Evolutionary conservation across 2,113 vertebrate species (phyloP).

Genomic region (Pygoscelis antarcticus): DNA sequence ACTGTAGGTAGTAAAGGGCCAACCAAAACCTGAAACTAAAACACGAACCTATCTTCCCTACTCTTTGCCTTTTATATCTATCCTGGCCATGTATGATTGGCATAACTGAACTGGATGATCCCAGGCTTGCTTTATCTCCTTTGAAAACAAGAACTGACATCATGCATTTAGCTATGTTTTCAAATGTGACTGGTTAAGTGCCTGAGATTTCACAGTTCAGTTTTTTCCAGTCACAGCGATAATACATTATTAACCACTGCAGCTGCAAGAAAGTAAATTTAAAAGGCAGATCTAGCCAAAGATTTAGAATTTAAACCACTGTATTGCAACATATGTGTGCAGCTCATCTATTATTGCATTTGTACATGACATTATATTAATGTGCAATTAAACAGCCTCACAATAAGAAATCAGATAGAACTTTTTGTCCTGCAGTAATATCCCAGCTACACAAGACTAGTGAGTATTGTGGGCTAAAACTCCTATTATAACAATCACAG

Average conservation of each 20-base stretch:
- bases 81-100: not conserved
- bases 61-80: not conserved
- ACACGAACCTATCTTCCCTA: not conserved
- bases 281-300: slow-evolving; percentile 27
- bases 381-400: not conserved
- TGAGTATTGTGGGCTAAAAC: not conserved
- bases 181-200: not conserved
- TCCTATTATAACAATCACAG: not conserved
- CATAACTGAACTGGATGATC: not conserved
- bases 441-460: not conserved
- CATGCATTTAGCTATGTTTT: not conserved
- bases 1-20: not conserved
- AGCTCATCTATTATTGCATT: not conserved
- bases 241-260: slow-evolving; percentile 34
- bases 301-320: slow-evolving; percentile 3
- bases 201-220: not conserved
- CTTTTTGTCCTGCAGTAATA: not conserved
- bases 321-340: not conserved
- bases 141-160: not conserved
- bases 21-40: not conserved
- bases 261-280: slow-evolving; percentile 50
- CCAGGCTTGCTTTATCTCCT: not conserved
- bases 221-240: not conserved
- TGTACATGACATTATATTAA: not conserved
- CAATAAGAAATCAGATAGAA: not conserved